Base-by-base conservation (phyloP, 2,888 invertebrate genomes). In the Tetramorium bicarinatum region DNA sequence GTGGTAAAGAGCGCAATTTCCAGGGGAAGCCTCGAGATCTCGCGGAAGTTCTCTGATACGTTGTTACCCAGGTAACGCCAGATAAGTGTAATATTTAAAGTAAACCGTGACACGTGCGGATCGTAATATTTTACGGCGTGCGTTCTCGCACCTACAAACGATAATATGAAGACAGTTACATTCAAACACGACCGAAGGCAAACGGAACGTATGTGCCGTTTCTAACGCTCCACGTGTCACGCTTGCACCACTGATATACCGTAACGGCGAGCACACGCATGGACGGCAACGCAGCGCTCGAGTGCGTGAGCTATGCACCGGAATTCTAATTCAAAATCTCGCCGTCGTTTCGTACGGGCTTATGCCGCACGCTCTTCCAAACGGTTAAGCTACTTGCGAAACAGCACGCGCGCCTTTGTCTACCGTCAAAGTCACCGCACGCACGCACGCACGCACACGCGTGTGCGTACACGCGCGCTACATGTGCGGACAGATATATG, bases 191-290 rank as follows among this genome's bases (percentile, higher is more conserved):
- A 52, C 11, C 49, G 44, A 79, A 18, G 59, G 25, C 82, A 8
- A 87, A 89, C 83, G 82, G 85, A 85, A 84, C 54, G 9, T 34
- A 59, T 72, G 82, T 83, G 54, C 71, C 64, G 54, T 67, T 56
- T 83, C 85, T 88, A 90, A 86, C 71, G 86, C 79, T 88, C 88
- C 88, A 90, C 87, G 88, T 90, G 85, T 72, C 88, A 61, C 72
- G 29, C 71, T 59, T 84, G 85, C 87, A 89, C 29, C 67, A 15
- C 38, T 41, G 52, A 52, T 47, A 21, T 59, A 59, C 21, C 47
- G 18, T 59, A 71, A 71, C 59, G 34, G 15, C n/a, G 38, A 34
- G 56, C 38, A 29, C 74, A 66, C 66, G 76, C 67, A 69, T 15
- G 13, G 15, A 9, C 59, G 34, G 41, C 41, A 25, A 25, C 71